phyloP scores from a whole-genome alignment of 23 tunicate genomes.

The Trididemnum miniatum region DNA sequence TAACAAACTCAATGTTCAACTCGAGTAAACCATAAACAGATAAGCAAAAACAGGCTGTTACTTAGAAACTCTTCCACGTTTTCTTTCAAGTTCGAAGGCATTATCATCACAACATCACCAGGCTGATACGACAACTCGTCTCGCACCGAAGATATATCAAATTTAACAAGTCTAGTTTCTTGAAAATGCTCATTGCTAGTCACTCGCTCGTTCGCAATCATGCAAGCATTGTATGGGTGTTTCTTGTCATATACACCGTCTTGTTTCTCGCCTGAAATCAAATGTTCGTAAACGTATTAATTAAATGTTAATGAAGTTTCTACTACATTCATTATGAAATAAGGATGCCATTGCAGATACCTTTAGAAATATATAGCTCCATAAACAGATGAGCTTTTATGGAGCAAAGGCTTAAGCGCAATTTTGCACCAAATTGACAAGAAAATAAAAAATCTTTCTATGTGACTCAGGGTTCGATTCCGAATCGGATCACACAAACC shows the following conservation, averaged over 20 bases:
- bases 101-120: constrained; percentile 96
- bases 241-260: constrained; percentile 6
- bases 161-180: constrained; percentile 54
- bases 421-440: too few relatives aligned
- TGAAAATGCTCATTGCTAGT: constrained; percentile 85
- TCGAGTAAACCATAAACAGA: neutral
- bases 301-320: too few relatives aligned
- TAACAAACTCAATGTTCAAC: neutral
- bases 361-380: too few relatives aligned
- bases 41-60: neutral
- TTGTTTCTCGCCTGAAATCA: too few relatives aligned
- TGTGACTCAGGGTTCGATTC: too few relatives aligned
- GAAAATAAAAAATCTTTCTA: too few relatives aligned
- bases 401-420: too few relatives aligned
- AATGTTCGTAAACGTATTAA: too few relatives aligned
- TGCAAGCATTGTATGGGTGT: constrained; percentile 51
- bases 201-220: constrained; percentile 49
- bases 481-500: too few relatives aligned
- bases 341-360: too few relatives aligned
- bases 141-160: constrained; percentile 44
- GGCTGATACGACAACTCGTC: constrained; percentile 69
- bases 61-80: constrained; percentile 80
- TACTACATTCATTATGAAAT: too few relatives aligned
- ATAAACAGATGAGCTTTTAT: too few relatives aligned
- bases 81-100: constrained; percentile 60